phyloP scores from a whole-genome alignment of 2,888 invertebrate genomes.

The Drosophila birchii region DNA sequence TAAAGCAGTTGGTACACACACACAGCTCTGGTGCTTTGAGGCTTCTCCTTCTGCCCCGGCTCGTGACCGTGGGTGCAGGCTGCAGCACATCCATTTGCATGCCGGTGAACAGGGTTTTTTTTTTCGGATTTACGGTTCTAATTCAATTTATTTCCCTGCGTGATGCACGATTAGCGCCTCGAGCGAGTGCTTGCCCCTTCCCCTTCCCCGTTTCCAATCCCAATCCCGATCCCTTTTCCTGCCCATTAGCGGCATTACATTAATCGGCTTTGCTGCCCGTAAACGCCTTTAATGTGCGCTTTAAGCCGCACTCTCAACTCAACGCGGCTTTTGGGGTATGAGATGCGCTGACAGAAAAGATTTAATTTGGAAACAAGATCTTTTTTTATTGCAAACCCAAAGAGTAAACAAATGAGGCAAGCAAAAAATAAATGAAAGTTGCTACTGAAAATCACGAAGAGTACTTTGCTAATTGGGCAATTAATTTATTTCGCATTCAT shows the following conservation, averaged over 20 bases:
- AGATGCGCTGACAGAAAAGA: slow-evolving; percentile 28
- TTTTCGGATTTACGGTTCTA: slow-evolving; percentile 47
- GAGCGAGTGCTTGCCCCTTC: slow-evolving; percentile 19
- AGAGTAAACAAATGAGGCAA: slow-evolving; percentile 8
- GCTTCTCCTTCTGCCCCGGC: not conserved
- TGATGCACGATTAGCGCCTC: slow-evolving; percentile 45
- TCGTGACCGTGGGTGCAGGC: slow-evolving; percentile 46
- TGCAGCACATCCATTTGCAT: slow-evolving; percentile 44
- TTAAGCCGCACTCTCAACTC: slow-evolving; percentile 26
- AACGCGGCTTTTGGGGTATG: not conserved
- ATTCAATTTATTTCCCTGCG: slow-evolving; percentile 49
- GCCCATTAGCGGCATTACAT: slow-evolving; percentile 47
- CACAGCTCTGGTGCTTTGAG: slow-evolving; percentile 14
- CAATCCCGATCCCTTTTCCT: slow-evolving; percentile 3
- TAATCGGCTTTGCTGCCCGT: slow-evolving; percentile 39
- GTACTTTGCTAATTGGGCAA: slow-evolving; percentile 41
- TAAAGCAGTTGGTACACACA: slow-evolving; percentile 8
- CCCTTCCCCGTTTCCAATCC: not conserved
- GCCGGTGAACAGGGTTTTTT: slow-evolving; percentile 2
- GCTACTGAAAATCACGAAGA: slow-evolving; percentile 14
- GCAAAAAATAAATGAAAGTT: slow-evolving; percentile 3
- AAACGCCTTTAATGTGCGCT: slow-evolving; percentile 37
- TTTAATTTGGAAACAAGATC: slow-evolving; percentile 24
- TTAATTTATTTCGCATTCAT: slow-evolving; percentile 43
- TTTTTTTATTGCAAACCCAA: not conserved